These are phyloP conservation scores for Apistogramma diplotaenia DNA, from an alignment of 2,113 vertebrate genomes.

Conservation along the genomic window DNA sequence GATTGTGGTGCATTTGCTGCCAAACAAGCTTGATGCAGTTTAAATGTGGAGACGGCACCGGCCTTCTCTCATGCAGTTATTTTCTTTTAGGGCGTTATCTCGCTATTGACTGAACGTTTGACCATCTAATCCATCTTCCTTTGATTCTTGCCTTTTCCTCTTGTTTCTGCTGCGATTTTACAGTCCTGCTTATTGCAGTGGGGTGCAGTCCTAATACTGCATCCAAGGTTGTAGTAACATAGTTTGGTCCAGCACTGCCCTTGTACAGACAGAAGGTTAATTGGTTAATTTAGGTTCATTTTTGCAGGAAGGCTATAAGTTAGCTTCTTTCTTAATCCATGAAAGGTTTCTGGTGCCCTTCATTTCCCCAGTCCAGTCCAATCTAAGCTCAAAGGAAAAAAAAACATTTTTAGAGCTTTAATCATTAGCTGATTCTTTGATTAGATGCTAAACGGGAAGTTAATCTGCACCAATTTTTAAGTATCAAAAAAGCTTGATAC, in stretches of 20 bases:
- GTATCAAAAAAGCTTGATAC: rapidly evolving
- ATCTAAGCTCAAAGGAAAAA: background rate
- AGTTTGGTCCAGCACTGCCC: background rate
- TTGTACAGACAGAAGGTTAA: background rate
- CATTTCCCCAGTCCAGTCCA: too few species aligned
- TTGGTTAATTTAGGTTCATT: background rate
- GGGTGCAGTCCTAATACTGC: background rate
- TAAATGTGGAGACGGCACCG: background rate
- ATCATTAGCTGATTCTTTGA: background rate
- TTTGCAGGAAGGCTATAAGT: background rate
- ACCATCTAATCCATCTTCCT: background rate
- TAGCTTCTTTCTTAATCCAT: background rate
- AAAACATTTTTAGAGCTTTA: background rate
- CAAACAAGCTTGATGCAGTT: background rate
- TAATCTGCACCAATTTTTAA: background rate
- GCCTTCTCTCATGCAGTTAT: background rate
- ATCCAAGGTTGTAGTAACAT: background rate
- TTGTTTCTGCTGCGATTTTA: background rate
- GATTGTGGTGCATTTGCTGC: background rate
- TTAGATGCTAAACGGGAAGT: background rate
- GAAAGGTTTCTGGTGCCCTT: background rate
- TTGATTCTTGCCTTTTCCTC: background rate
- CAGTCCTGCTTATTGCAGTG: background rate
- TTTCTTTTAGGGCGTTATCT: background rate
- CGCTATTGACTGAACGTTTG: background rate